Evolutionary conservation across 1,140 invertebrate genomes (phyloP), one percentile per base, ranked within the genome.

Genomic region (Coelopa frigida): DNA sequence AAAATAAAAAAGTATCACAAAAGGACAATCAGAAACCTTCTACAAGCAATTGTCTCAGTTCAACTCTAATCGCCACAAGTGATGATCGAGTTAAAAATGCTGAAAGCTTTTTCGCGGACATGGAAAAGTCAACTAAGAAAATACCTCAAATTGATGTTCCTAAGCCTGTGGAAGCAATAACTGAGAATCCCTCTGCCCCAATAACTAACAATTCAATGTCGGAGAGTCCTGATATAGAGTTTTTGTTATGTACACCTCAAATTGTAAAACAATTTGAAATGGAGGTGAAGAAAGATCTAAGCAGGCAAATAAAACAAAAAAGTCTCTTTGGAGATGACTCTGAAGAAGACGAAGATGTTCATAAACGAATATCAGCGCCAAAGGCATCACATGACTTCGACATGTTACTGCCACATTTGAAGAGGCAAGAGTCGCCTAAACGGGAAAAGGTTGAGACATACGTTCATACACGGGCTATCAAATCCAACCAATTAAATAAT

Each of bases 301-400:
- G n/a, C 23, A 2, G 18, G 7, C 20, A 35, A 42, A 29, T 42
- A 43, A 27, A 40, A 40, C 42, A 43, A 27, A 40, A 40, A n/a
- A 41, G 12, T 23, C 17, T 48, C 14, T 48, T 48, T 43, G 46
- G 40, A 11, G 31, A 29, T 8, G 39, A 48, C 38, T 35, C 32
- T 3, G 46, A 43, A 5, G 46, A 43, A 11, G 46, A 48, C 1
- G 22, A 39, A 14, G 21, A 23, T 20, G 15, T 7, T 36, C 10
- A 36, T 12, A 35, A 43, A 4, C 14, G 37, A 31, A 43, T 43
- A 11, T 32, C 31, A 32, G 14, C 18, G 4, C 39, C 32, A 36
- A 48, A 48, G 44, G 40, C 42, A 31, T 37, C 40, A 10, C 36
- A 29, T 23, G 46, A 48, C 32, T 48, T 48, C 27, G 46, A 48